These are phyloP conservation scores for Noctua janthe DNA, from an alignment of 2,888 invertebrate species.

Conservation along the genomic window DNA sequence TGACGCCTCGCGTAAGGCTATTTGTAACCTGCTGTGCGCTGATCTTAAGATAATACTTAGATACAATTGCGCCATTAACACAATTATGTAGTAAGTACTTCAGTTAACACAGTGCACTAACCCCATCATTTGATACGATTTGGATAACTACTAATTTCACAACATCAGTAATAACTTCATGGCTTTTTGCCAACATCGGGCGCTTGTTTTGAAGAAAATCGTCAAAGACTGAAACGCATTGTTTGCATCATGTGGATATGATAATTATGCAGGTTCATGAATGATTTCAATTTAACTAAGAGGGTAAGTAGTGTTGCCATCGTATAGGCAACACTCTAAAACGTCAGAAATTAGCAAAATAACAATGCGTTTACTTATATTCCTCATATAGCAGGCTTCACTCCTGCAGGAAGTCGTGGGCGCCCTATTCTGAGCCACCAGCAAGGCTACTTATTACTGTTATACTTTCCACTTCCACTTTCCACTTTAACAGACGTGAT, in stretches of 20 bases:
- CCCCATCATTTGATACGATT: neutral
- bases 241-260: neutral
- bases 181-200: slow-evolving; percentile 10
- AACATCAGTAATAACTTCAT: neutral
- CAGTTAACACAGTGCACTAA: neutral
- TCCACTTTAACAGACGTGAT: slow-evolving; percentile 9
- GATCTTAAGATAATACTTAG: neutral
- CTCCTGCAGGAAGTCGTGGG: slow-evolving; percentile 32
- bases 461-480: slow-evolving; percentile 37
- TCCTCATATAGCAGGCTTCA: neutral
- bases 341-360: neutral
- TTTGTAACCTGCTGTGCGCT: neutral
- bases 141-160: neutral
- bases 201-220: neutral
- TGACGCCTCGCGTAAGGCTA: too few species aligned
- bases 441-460: slow-evolving; percentile 20
- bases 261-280: neutral
- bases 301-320: neutral
- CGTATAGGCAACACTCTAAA: neutral
- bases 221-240: neutral
- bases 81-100: slow-evolving; percentile 7
- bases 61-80: neutral
- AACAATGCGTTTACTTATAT: slow-evolving; percentile 11
- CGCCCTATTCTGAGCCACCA: slow-evolving; percentile 31
- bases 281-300: neutral